Evolutionary conservation across 2,797 vertebrate genomes (phyloP).

Genomic region (Mareca penelope): DNA sequence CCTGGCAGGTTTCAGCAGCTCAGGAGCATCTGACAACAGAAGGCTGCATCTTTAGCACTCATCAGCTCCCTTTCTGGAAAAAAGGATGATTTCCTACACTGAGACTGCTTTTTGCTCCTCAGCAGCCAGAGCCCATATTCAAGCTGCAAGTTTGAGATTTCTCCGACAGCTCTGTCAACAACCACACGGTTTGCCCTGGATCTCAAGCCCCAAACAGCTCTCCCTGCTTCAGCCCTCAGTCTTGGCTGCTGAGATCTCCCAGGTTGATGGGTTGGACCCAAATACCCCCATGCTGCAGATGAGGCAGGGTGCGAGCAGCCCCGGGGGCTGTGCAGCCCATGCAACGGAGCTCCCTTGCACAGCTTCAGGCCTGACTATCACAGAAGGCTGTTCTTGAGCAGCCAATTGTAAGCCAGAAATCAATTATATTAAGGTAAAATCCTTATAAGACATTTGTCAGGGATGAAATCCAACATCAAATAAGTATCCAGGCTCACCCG

Average conservation of each 20-base stretch:
- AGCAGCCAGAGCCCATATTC: background rate
- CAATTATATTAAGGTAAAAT: background rate
- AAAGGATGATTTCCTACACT: background rate
- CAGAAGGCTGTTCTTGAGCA: background rate
- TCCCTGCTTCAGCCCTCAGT: background rate
- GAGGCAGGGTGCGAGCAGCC: no score
- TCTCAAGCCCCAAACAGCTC: background rate
- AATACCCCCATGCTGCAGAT: no score
- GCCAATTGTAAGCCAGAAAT: background rate
- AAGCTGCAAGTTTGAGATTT: background rate
- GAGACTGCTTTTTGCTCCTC: background rate
- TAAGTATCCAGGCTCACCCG: background rate
- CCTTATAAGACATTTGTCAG: background rate
- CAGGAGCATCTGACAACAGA: background rate
- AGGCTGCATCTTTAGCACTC: background rate
- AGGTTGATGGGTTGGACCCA: accelerated
- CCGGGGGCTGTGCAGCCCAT: accelerated
- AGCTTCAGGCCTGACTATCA: background rate
- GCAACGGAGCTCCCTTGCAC: background rate
- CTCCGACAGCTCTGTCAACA: background rate
- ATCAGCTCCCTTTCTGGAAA: background rate
- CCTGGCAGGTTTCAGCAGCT: background rate
- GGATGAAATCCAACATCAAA: background rate
- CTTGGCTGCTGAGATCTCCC: accelerated
- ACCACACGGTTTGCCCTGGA: background rate